Percentiles rank a stretch among this genome's conserved stretches.
These are phyloP conservation scores for Leptinotarsa juncta DNA, from an alignment of 2,888 invertebrate genomes.

Conservation along the genomic window DNA sequence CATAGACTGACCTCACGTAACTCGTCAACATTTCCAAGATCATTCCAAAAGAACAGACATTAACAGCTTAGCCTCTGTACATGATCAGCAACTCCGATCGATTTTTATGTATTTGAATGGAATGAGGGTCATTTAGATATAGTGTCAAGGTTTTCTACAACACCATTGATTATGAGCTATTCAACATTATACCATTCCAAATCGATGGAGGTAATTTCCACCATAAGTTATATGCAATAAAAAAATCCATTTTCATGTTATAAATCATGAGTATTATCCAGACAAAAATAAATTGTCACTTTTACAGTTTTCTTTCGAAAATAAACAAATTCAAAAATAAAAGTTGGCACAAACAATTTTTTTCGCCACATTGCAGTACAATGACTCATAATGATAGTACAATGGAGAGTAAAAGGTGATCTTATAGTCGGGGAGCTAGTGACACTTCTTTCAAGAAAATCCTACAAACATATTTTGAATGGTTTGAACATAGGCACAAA, in stretches of 20 bases:
- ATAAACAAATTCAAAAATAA: not conserved
- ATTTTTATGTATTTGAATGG: not conserved
- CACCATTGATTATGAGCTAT: not conserved
- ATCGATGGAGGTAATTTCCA: not conserved
- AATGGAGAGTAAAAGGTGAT: not conserved
- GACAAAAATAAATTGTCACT: not conserved
- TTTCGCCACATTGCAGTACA: not conserved
- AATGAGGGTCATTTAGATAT: not conserved
- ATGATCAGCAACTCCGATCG: not conserved
- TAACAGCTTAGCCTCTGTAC: not conserved
- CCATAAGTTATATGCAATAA: too few species aligned
- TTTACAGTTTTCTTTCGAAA: not conserved
- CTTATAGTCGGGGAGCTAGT: not conserved
- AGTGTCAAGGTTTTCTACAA: not conserved
- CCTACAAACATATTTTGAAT: too few species aligned
- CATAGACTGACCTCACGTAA: too few species aligned
- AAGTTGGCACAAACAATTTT: conserved; percentile 5
- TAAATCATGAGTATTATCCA: too few species aligned
- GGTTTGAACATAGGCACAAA: too few species aligned
- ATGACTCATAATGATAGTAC: not conserved
- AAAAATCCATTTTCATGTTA: too few species aligned
- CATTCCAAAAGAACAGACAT: too few species aligned
- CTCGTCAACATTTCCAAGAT: too few species aligned
- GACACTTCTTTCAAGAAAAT: not conserved
- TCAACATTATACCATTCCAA: not conserved